Evolutionary conservation across 2,113 vertebrate genomes (phyloP), one percentile per base, ranked within the genome.

Genomic region (Fulmarus glacialis): DNA sequence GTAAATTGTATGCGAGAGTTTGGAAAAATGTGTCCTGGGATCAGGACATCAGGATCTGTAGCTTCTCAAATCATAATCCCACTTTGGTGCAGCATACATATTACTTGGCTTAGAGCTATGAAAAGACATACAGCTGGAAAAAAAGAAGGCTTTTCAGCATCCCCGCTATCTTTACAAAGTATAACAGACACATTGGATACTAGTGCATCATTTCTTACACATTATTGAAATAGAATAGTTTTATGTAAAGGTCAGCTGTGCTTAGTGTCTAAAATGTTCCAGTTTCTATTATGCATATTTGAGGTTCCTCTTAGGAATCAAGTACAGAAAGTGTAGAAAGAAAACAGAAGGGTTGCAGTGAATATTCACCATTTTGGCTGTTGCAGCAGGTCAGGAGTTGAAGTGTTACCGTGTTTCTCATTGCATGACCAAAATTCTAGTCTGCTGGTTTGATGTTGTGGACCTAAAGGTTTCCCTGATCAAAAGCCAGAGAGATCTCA

Each of bases 21-120:
- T 24, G 27, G n/a, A 70, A 36, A 8, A 77, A 58, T 3, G 6
- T 26, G 24, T 55, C 45, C 32, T 79, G 42, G 27, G 22, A 26
- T 63, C 22, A 29, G 34, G 53, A 30, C 42, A 45, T 70, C 23
- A 26, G 52, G 63, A 56, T 84, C 29, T 2, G 18, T 24, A 36
- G 34, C 38, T 59, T 78, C 38, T 89, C 20, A 42, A 67, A 12
- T n/a, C 26, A 2, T 13, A 59, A 43, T 42, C 34, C 59, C 40
- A 12, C 60, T 55, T 45, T 1, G 42, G 55, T 55, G 11, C 47
- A 85, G 19, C 6, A 5, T 36, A 34, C 2, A 0, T 6, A 3
- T 63, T 38, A 2, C 16, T 71, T 75, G 56, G 16, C 19, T 92
- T 2, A 2, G 30, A 79, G 38, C 34, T 42, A 6, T 27, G n/a